These are phyloP conservation scores for Brachypterus glaber DNA, from an alignment of 2,888 invertebrate genomes.

Conservation along the genomic window DNA sequence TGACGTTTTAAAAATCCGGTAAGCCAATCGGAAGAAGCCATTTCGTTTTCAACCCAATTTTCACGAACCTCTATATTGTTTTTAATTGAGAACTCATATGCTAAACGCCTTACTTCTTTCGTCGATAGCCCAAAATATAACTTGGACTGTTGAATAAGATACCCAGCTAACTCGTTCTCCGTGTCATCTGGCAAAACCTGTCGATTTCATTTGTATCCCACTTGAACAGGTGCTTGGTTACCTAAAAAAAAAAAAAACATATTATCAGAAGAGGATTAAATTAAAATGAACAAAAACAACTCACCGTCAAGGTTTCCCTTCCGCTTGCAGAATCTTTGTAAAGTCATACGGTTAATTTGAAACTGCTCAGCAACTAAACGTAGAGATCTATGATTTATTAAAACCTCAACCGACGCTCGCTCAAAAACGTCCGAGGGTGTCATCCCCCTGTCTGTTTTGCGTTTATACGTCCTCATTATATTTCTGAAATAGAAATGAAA, in stretches of 20 bases:
- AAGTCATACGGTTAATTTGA: conserved; percentile 5
- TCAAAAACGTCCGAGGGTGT: conserved; percentile 6
- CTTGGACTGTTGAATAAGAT: conserved; percentile 8
- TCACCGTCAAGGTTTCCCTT: no score
- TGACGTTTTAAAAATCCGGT: conserved; percentile 6
- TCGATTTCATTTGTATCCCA: conserved; percentile 10
- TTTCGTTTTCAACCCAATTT: conserved; percentile 7
- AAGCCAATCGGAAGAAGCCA: conserved; percentile 6
- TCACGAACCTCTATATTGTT: conserved; percentile 6
- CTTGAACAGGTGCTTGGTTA: conserved; percentile 1
- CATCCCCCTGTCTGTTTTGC: conserved; percentile 2
- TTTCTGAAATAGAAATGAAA: no score
- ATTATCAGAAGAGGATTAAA: no score
- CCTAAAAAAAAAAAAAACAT: neutral
- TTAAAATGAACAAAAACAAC: no score
- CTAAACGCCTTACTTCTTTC: conserved; percentile 7
- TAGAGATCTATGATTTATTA: conserved; percentile 5
- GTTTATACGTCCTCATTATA: conserved; percentile 8
- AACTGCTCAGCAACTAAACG: conserved; percentile 6
- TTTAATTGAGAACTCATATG: conserved; percentile 3
- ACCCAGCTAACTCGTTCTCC: conserved; percentile 7
- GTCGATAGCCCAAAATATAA: conserved; percentile 10
- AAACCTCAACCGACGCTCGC: conserved; percentile 7
- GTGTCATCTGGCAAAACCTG: conserved; percentile 8
- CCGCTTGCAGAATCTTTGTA: conserved; percentile 1